These are phyloP conservation scores for Papilio machaon DNA, from an alignment of 1,140 invertebrate species.

Conservation along the genomic window DNA sequence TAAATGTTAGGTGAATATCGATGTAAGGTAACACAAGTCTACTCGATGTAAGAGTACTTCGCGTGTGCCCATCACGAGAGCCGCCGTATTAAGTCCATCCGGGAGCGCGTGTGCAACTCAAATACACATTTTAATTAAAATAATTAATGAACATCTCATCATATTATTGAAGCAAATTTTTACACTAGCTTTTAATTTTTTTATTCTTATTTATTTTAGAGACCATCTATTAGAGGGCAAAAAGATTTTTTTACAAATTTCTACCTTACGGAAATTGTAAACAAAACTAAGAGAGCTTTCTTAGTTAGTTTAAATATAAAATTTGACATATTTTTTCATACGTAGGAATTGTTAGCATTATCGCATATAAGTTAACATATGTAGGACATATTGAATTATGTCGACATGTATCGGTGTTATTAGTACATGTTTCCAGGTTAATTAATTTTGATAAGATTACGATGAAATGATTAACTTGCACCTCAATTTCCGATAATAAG, in stretches of 20 bases:
- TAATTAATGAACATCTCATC: not conserved
- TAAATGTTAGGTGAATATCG: too few species aligned
- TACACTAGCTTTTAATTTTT: not conserved
- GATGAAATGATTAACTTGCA: not conserved
- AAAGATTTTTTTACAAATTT: too few species aligned
- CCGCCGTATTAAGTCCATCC: not conserved
- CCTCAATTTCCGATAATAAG: not conserved
- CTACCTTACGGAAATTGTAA: too few species aligned
- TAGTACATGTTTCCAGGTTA: not conserved
- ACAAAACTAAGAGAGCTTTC: too few species aligned
- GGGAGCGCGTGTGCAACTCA: not conserved
- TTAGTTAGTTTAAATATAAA: too few species aligned
- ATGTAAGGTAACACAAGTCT: not conserved
- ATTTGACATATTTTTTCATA: not conserved
- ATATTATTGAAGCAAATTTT: not conserved
- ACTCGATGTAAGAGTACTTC: not conserved
- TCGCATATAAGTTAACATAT: not conserved
- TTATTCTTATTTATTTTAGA: not conserved
- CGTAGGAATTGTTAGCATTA: not conserved
- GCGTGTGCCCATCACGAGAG: not conserved
- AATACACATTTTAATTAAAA: conserved; percentile 9
- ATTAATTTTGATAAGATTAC: not conserved
- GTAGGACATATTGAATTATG: not conserved
- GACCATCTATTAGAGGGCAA: not conserved
- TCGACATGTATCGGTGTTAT: not conserved